These are phyloP conservation scores for Cichlasoma orientale DNA, from an alignment of 2,797 vertebrate species.

Conservation along the genomic window DNA sequence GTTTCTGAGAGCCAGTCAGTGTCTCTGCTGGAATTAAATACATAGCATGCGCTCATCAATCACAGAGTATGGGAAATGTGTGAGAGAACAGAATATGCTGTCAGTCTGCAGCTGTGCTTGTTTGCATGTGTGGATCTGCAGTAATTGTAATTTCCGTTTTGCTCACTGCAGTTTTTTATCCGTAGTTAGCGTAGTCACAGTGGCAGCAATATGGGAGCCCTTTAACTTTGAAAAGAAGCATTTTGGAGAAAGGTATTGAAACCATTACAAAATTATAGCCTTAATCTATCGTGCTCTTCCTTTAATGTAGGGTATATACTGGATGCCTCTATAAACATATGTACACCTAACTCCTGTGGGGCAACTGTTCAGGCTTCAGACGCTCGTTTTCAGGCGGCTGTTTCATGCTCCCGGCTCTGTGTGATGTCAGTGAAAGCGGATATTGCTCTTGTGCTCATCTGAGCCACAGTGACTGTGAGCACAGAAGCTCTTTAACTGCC, in stretches of 20 bases:
- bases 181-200: not conserved
- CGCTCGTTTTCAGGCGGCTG: too few species aligned
- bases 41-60: slow-evolving; percentile 37
- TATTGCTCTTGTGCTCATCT: not conserved
- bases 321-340: not conserved
- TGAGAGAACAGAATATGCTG: not conserved
- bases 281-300: not conserved
- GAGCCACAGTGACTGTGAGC: not conserved
- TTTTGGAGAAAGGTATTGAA: not conserved
- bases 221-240: not conserved
- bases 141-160: not conserved
- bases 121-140: not conserved
- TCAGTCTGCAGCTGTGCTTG: not conserved
- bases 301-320: too few species aligned
- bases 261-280: not conserved
- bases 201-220: not conserved
- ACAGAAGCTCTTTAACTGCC: not conserved
- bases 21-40: slow-evolving; percentile 29
- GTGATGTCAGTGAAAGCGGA: not conserved
- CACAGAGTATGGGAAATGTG: slow-evolving; percentile 13
- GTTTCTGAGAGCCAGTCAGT: slow-evolving; percentile 33
- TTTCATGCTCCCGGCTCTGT: not conserved
- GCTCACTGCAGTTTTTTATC: not conserved
- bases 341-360: not conserved
- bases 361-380: not conserved